A percentile compares a stretch with the other conserved stretches of the same genome.
Conservation (phyloP, 2,113 vertebrate species). For the Haliaeetus leucogaster region DNA sequence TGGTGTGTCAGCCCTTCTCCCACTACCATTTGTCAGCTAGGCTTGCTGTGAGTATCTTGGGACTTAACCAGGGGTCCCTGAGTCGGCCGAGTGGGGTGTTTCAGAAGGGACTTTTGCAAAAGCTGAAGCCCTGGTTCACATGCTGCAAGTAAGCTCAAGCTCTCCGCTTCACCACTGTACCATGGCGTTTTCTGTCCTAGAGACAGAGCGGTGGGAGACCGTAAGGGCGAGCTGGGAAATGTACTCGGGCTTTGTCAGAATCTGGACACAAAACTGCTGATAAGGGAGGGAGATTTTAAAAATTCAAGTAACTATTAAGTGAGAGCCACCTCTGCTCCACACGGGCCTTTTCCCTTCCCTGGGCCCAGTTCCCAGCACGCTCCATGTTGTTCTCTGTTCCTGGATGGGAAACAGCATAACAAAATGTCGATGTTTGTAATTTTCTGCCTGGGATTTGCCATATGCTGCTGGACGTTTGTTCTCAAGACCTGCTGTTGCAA, state of each 20-base stretch:
- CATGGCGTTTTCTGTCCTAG: accelerated
- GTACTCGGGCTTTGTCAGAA: not conserved
- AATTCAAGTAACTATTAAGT: not conserved
- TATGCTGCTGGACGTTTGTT: not conserved
- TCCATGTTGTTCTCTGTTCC: not conserved
- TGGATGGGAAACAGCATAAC: not conserved
- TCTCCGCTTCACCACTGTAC: not conserved
- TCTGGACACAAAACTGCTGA: not conserved
- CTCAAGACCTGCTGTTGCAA: not conserved
- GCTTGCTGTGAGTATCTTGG: not conserved
- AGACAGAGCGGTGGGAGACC: not conserved
- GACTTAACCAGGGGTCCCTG: not conserved
- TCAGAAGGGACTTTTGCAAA: not conserved
- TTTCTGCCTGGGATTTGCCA: not conserved
- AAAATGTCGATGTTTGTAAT: not conserved
- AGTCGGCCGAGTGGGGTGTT: not conserved
- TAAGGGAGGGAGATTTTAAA: not conserved
- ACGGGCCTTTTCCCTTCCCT: not conserved
- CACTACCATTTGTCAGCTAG: accelerated
- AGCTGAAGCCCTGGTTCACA: accelerated
- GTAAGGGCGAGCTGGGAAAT: not conserved
- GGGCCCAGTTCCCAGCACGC: not conserved
- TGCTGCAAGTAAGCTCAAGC: not conserved
- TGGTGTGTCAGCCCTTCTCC: not conserved
- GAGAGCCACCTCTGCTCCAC: not conserved